Conservation (phyloP, 2,888 invertebrate genomes). For the Drosophila putrida region DNA sequence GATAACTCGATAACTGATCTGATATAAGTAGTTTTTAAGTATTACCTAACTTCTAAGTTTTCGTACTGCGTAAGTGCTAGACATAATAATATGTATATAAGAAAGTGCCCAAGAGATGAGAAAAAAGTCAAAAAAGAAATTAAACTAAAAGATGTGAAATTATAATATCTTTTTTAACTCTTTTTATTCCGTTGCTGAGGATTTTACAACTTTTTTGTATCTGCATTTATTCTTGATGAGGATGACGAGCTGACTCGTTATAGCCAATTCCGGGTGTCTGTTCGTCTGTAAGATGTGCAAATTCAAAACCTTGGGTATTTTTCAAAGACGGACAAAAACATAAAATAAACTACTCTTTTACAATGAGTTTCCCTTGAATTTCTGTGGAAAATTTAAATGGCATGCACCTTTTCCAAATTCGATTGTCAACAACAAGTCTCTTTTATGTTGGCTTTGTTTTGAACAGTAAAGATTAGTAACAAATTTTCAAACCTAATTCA, state of each 20-base stretch:
- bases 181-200: background rate
- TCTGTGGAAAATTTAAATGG: constrained; percentile 34
- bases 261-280: background rate
- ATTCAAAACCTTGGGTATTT: background rate
- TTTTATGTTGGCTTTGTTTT: constrained; percentile 7
- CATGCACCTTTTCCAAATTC: constrained; percentile 8
- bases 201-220: background rate
- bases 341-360: constrained; percentile 25
- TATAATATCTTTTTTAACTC: background rate
- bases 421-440: constrained; percentile 31
- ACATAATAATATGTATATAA: constrained; percentile 35
- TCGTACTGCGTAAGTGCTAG: constrained; percentile 20
- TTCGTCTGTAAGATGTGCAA: background rate
- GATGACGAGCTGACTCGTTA: too few relatives aligned
- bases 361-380: constrained; percentile 23
- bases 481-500: background rate
- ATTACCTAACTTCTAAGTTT: constrained; percentile 42
- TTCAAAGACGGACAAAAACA: background rate
- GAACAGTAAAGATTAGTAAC: constrained; percentile 28
- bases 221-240: background rate
- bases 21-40: constrained; percentile 48
- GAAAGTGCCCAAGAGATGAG: constrained; percentile 47
- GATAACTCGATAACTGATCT: constrained; percentile 55
- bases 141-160: constrained; percentile 26
- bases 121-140: constrained; percentile 30